phyloP scores from a whole-genome alignment of 2,113 vertebrate genomes.

The Gorsachius goisagi region DNA sequence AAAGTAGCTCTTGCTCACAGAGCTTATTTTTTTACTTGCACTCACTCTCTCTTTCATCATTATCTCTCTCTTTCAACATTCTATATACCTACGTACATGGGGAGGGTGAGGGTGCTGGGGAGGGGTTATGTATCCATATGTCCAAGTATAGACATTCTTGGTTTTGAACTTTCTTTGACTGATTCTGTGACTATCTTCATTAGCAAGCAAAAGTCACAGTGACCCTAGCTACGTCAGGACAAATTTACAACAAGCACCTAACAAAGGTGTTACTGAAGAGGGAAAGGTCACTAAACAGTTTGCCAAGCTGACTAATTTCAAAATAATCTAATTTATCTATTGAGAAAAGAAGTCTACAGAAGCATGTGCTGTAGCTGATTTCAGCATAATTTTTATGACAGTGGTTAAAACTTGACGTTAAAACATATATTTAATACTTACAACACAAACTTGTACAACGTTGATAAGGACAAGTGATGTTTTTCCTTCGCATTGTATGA shows the following conservation, averaged over 20 bases:
- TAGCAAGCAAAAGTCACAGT: neutral
- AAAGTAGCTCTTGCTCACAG: neutral
- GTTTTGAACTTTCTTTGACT: neutral
- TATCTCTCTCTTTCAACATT: neutral
- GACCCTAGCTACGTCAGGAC: neutral
- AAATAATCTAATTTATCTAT: neutral
- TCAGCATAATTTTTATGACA: neutral
- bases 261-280: neutral
- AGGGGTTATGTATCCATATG: neutral
- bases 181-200: neutral
- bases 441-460: neutral
- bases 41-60: too few relatives aligned
- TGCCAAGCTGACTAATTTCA: neutral
- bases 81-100: neutral
- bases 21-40: neutral
- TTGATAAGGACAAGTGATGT: rapidly evolving
- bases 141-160: neutral
- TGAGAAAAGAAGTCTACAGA: neutral
- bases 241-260: neutral
- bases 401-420: neutral
- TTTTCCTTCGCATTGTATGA: neutral
- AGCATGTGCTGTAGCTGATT: neutral
- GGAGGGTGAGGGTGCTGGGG: neutral
- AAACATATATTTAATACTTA: neutral
- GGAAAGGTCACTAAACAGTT: neutral